These are phyloP conservation scores for Oeneis ivallda DNA, from an alignment of 2,888 invertebrate genomes.

Conservation along the genomic window DNA sequence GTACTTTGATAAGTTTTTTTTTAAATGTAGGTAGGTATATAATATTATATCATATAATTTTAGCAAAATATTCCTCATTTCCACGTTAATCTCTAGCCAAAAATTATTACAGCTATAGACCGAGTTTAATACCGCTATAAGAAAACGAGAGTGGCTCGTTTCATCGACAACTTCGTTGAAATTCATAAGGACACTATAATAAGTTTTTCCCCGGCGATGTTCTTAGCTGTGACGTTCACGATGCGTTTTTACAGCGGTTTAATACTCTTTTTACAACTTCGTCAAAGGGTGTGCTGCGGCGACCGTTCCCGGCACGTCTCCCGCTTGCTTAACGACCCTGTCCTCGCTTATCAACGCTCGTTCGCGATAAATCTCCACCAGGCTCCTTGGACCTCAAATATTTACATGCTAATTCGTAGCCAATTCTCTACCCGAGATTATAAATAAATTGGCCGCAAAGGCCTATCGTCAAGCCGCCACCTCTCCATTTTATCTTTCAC, in stretches of 20 bases:
- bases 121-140: conserved; percentile 51
- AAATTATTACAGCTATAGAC: conserved; percentile 27
- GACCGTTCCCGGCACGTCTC: conserved; percentile 46
- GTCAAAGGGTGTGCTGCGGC: conserved; percentile 73
- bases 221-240: conserved; percentile 53
- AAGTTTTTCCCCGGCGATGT: conserved; percentile 54
- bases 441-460: conserved; percentile 74
- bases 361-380: conserved; percentile 77
- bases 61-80: conserved; percentile 7
- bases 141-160: conserved; percentile 55
- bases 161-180: conserved; percentile 73
- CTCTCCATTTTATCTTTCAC: conserved; percentile 75
- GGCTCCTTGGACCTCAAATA: conserved; percentile 79
- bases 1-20: too few relatives aligned
- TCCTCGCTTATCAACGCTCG: conserved; percentile 74
- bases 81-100: conserved; percentile 4
- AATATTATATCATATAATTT: neutral
- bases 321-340: conserved; percentile 72
- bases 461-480: conserved; percentile 64
- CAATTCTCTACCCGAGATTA: conserved; percentile 79
- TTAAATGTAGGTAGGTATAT: too few relatives aligned
- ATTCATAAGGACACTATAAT: conserved; percentile 79
- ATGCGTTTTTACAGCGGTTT: conserved; percentile 82
- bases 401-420: conserved; percentile 81
- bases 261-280: conserved; percentile 80